These are phyloP conservation scores for Ostrea edulis DNA, from an alignment of 1,140 invertebrate species.

Conservation along the genomic window DNA sequence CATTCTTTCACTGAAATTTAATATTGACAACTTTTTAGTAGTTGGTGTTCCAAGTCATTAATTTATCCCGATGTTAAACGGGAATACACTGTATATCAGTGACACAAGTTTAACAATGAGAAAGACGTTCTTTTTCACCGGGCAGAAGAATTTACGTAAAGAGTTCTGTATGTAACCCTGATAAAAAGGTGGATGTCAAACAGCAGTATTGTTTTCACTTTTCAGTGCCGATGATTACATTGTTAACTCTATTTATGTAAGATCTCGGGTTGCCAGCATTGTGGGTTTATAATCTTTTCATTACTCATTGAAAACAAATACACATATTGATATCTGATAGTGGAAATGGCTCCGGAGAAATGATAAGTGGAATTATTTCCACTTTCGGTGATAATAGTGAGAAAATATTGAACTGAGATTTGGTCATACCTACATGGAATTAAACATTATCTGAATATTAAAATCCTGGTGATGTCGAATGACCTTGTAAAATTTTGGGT, in stretches of 20 bases:
- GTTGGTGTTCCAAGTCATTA: constrained; percentile 16
- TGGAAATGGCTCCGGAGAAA: background rate
- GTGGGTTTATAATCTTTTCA: background rate
- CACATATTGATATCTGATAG: constrained; percentile 1
- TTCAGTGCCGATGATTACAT: constrained; percentile 16
- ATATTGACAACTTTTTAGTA: background rate
- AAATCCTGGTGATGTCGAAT: background rate
- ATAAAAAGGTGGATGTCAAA: background rate
- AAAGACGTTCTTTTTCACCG: background rate
- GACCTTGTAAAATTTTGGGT: background rate
- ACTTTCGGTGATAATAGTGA: background rate
- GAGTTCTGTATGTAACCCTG: background rate
- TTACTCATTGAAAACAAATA: constrained; percentile 22
- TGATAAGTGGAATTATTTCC: background rate
- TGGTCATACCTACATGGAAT: background rate
- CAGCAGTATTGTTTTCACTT: constrained; percentile 14
- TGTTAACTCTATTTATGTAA: constrained; percentile 32
- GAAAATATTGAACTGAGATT: constrained; percentile 28
- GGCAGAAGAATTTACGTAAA: background rate
- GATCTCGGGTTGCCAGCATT: background rate
- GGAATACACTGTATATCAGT: constrained; percentile 9
- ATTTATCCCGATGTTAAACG: background rate
- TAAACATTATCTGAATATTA: background rate
- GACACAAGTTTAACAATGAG: background rate
- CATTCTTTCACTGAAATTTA: background rate